Evolutionary conservation across 2,888 invertebrate genomes (phyloP).

Genomic region (Meganola albula): DNA sequence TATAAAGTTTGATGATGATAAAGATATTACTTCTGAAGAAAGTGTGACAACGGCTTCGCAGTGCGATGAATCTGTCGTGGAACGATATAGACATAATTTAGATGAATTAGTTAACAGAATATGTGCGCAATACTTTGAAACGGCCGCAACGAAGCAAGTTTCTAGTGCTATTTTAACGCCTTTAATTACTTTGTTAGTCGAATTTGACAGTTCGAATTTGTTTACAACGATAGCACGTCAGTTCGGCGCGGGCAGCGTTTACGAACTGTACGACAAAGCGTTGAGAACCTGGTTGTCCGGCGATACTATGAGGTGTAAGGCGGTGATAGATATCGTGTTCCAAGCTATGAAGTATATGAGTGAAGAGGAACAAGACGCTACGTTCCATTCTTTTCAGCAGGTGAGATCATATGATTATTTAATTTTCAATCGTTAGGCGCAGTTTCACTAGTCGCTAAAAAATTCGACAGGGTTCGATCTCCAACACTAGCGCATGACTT

Average conservation of each 20-base stretch:
- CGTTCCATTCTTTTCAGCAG: conserved; percentile 76
- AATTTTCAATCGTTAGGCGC: too few relatives aligned
- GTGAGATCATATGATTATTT: too few relatives aligned
- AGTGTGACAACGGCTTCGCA: conserved; percentile 2
- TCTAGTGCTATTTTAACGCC: conserved; percentile 64
- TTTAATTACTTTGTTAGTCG: conserved; percentile 71
- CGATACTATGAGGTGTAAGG: conserved; percentile 67
- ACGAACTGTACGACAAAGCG: conserved; percentile 48
- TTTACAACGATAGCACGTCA: conserved; percentile 67
- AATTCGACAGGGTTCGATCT: too few relatives aligned
- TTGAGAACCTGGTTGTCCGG: conserved; percentile 69
- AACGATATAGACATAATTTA: conserved; percentile 61
- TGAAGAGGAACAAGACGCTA: conserved; percentile 69
- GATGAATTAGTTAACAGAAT: conserved; percentile 59
- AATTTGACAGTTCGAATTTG: conserved; percentile 75
- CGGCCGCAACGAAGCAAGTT: conserved; percentile 58
- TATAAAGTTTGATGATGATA: conserved; percentile 45
- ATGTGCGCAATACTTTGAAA: conserved; percentile 76
- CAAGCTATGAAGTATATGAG: conserved; percentile 74
- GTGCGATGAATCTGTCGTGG: conserved; percentile 29
- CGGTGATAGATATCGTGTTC: conserved; percentile 80
- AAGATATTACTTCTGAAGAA: conserved; percentile 2
- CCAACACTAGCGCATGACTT: too few relatives aligned
- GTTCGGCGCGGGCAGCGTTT: conserved; percentile 30
- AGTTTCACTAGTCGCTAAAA: too few relatives aligned